Conservation (phyloP, 2,113 vertebrate genomes). For the Epinephelus cyanopodus region DNA sequence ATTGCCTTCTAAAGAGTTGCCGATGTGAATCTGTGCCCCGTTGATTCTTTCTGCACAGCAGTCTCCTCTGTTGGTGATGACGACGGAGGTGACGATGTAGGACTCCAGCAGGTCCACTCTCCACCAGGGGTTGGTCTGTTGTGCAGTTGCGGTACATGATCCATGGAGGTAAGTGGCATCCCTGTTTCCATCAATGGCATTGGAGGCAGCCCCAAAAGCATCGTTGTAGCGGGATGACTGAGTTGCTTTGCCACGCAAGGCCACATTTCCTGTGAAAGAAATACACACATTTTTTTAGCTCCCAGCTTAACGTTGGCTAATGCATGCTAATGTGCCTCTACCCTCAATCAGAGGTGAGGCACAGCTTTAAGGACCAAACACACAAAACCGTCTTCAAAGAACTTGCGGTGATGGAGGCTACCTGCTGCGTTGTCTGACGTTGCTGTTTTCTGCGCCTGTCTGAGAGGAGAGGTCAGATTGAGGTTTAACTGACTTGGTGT, state of each 20-base stretch:
- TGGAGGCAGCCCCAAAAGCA: not conserved
- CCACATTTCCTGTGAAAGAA: conserved; percentile 49
- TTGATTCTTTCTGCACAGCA: conserved; percentile 14
- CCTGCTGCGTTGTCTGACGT: too few relatives aligned
- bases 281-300: too few relatives aligned
- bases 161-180: fast-evolving
- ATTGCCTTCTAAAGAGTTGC: not conserved
- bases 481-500: too few relatives aligned
- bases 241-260: conserved; percentile 59
- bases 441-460: too few relatives aligned
- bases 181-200: conserved; percentile 58
- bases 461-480: too few relatives aligned
- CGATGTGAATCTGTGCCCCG: conserved; percentile 36
- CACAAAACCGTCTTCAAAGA: too few relatives aligned
- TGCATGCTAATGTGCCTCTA: too few relatives aligned
- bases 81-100: conserved; percentile 48
- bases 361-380: too few relatives aligned
- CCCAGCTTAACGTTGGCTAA: too few relatives aligned
- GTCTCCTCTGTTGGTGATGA: conserved; percentile 55
- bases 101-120: conserved; percentile 53
- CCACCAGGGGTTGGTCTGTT: conserved; percentile 45
- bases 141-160: conserved; percentile 19
- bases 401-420: too few relatives aligned
- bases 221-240: fast-evolving
- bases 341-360: too few relatives aligned